Evolutionary conservation across 1,140 invertebrate species (phyloP).

Genomic region (Meloidogyne hapla): DNA sequence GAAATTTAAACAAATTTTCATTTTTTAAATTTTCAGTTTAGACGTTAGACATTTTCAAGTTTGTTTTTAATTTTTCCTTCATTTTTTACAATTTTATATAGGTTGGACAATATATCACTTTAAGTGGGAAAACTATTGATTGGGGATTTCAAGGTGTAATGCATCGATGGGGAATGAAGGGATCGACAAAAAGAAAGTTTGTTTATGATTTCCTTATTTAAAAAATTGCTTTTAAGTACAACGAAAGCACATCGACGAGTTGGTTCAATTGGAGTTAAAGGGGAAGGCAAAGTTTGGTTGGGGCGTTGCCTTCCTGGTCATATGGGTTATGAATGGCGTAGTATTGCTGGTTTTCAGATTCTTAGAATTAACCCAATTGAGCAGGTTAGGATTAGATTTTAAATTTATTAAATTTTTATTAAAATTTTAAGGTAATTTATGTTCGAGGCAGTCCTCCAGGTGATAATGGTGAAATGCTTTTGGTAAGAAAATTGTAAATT

Average conservation of each 20-base stretch:
- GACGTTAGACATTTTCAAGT: slow-evolving; percentile 77
- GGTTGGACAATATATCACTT: slow-evolving; percentile 85
- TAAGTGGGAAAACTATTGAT: slow-evolving; percentile 86
- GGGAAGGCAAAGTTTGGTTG: slow-evolving; percentile 82
- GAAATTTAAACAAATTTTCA: neutral
- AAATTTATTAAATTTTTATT: neutral
- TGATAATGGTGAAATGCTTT: slow-evolving; percentile 50
- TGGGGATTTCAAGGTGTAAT: slow-evolving; percentile 97
- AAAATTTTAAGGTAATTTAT: slow-evolving; percentile 52
- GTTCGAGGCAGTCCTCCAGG: slow-evolving; percentile 57
- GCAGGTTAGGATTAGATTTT: slow-evolving; percentile 31
- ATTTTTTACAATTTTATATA: slow-evolving; percentile 57
- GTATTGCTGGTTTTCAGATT: slow-evolving; percentile 72
- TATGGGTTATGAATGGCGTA: slow-evolving; percentile 80
- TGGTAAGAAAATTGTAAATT: no score
- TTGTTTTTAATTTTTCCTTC: neutral
- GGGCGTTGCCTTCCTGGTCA: slow-evolving; percentile 94
- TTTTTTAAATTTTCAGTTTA: slow-evolving; percentile 68
- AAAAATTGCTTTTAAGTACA: slow-evolving; percentile 69
- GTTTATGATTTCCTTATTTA: neutral
- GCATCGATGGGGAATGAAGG: slow-evolving; percentile 91
- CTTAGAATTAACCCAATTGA: slow-evolving; percentile 59
- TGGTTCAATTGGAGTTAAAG: slow-evolving; percentile 78
- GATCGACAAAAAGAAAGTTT: slow-evolving; percentile 74
- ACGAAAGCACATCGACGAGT: slow-evolving; percentile 90